Conservation (phyloP, 2,888 invertebrate genomes). For the Microchrysa polita region DNA sequence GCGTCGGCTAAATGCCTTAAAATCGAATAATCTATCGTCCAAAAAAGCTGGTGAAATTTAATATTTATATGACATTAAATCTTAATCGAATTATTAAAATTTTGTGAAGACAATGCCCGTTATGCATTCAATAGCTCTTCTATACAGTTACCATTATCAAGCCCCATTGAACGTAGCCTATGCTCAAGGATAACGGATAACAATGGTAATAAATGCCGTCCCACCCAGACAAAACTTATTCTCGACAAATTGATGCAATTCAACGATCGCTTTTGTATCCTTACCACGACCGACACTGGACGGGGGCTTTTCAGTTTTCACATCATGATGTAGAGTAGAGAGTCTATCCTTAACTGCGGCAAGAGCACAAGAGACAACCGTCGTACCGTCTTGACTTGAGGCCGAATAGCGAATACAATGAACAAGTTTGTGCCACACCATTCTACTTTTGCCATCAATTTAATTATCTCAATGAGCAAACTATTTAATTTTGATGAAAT, state of each 20-base stretch:
- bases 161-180: conserved; percentile 4
- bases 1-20: too few relatives aligned
- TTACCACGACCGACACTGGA: background rate
- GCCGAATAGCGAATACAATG: background rate
- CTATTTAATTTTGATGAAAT: conserved; percentile 42
- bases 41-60: too few relatives aligned
- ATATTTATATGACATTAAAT: too few relatives aligned
- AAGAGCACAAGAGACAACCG: background rate
- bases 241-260: conserved; percentile 40
- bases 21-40: too few relatives aligned
- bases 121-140: background rate
- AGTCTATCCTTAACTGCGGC: background rate
- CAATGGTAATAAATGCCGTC: conserved; percentile 43
- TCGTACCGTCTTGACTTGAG: conserved; percentile 1
- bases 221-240: conserved; percentile 25
- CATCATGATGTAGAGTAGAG: too few relatives aligned
- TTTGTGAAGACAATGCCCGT: too few relatives aligned
- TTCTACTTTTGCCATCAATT: conserved; percentile 31
- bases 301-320: too few relatives aligned
- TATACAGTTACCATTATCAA: conserved; percentile 9
- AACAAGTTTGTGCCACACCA: background rate
- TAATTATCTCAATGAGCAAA: conserved; percentile 39
- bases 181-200: conserved; percentile 34
- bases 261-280: conserved; percentile 21
- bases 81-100: too few relatives aligned